Percentiles rank a stretch among this genome's conserved stretches.
Conservation (phyloP, 1,140 invertebrate genomes). For the Metaphire vulgaris region DNA sequence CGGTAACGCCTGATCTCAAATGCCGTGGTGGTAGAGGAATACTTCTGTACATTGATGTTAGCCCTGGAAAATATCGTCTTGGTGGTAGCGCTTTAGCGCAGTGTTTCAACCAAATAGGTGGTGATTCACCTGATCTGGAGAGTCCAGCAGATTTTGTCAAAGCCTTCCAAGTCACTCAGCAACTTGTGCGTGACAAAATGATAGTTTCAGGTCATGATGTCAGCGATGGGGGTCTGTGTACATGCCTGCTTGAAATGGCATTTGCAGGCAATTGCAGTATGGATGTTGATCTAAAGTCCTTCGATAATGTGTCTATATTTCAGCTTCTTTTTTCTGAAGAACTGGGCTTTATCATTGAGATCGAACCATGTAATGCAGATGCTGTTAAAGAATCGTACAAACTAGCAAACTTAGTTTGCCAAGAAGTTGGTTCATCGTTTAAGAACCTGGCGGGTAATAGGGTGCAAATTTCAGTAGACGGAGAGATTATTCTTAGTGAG, state of each 20-base stretch:
- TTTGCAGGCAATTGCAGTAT: constrained; percentile 82
- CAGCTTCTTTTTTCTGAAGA: constrained; percentile 82
- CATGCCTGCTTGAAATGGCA: constrained; percentile 86
- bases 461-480: constrained; percentile 60
- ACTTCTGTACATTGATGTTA: constrained; percentile 66
- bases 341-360: constrained; percentile 83
- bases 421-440: constrained; percentile 64
- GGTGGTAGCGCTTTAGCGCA: constrained; percentile 89
- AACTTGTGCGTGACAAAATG: constrained; percentile 64
- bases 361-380: constrained; percentile 56
- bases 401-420: constrained; percentile 59
- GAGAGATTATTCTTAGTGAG: constrained; percentile 59
- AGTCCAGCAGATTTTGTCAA: constrained; percentile 61
- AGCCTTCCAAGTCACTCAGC: constrained; percentile 76
- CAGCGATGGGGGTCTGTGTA: constrained; percentile 89
- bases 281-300: constrained; percentile 57
- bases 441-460: constrained; percentile 18
- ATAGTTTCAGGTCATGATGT: constrained; percentile 88
- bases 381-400: constrained; percentile 61
- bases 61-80: constrained; percentile 61
- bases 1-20: constrained; percentile 83
- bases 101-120: constrained; percentile 76
- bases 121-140: constrained; percentile 72
- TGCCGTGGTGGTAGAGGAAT: constrained; percentile 57
- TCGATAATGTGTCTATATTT: constrained; percentile 49